These are phyloP conservation scores for Siniperca undulata DNA, from an alignment of 2,797 vertebrate species.

Conservation along the genomic window DNA sequence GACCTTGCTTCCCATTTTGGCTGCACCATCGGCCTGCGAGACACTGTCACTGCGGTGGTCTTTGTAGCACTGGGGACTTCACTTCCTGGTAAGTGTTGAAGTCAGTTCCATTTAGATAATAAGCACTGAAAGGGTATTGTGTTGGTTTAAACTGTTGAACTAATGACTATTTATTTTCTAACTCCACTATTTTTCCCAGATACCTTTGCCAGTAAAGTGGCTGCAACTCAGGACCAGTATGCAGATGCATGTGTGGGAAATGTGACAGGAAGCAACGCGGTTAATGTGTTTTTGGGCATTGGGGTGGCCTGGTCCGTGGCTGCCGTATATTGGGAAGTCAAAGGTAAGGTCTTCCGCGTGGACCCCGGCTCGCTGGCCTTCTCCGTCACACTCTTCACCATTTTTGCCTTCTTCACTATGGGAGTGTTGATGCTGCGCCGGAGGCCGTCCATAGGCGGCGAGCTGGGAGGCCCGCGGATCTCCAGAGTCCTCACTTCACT, in stretches of 20 bases:
- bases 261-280: constrained; percentile 96
- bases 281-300: constrained; percentile 97
- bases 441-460: constrained; percentile 91
- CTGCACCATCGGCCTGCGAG: constrained; percentile 93
- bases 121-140: background rate
- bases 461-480: constrained; percentile 90
- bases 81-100: constrained; percentile 87
- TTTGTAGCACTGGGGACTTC: constrained; percentile 95
- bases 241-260: constrained; percentile 95
- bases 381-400: constrained; percentile 96
- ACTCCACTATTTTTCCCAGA: constrained; percentile 78
- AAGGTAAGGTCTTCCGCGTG: constrained; percentile 90
- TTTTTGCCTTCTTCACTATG: constrained; percentile 92
- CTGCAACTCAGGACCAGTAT: constrained; percentile 93
- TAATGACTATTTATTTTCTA: background rate
- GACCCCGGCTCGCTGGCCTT: constrained; percentile 93
- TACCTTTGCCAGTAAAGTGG: constrained; percentile 96
- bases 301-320: constrained; percentile 95
- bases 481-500: constrained; percentile 87
- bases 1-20: constrained; percentile 96
- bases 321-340: constrained; percentile 91
- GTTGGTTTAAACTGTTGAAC: background rate
- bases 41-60: constrained; percentile 94
- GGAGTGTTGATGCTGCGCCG: constrained; percentile 90
- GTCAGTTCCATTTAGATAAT: background rate